Evolutionary conservation across 2,113 vertebrate species (phyloP).

Genomic region (Phaetusa simplex): DNA sequence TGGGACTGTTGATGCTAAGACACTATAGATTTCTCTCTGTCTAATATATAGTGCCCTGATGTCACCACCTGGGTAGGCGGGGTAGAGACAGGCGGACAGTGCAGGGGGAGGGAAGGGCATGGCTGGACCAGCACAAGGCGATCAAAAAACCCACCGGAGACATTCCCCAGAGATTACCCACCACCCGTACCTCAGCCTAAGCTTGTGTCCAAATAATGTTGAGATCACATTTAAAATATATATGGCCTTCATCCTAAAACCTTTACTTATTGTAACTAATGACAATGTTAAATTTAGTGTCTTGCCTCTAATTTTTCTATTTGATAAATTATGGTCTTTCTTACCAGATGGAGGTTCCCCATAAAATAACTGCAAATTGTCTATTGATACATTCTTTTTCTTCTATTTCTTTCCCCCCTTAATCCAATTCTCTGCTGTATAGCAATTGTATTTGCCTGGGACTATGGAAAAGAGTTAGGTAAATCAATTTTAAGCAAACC

Average conservation of each 20-base stretch:
- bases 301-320: not conserved
- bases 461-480: slow-evolving; percentile 6
- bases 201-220: not conserved
- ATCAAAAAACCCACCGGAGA: not conserved
- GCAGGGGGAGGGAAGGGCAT: not conserved
- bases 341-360: not conserved
- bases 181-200: not conserved
- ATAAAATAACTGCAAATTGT: not conserved
- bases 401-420: not conserved
- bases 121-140: not conserved
- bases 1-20: not conserved
- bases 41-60: not conserved
- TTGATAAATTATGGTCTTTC: not conserved
- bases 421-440: not conserved
- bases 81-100: not conserved
- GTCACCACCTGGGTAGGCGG: not conserved
- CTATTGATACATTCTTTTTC: not conserved
- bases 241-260: not conserved
- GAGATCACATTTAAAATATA: not conserved
- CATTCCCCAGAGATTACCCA: not conserved
- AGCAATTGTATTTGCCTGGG: not conserved
- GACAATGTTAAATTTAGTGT: not conserved
- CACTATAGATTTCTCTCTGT: not conserved
- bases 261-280: not conserved
- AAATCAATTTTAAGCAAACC: slow-evolving; percentile 62